phyloP scores from a whole-genome alignment of 2,888 invertebrate genomes.

The Mesorhabditis spiculigera region DNA sequence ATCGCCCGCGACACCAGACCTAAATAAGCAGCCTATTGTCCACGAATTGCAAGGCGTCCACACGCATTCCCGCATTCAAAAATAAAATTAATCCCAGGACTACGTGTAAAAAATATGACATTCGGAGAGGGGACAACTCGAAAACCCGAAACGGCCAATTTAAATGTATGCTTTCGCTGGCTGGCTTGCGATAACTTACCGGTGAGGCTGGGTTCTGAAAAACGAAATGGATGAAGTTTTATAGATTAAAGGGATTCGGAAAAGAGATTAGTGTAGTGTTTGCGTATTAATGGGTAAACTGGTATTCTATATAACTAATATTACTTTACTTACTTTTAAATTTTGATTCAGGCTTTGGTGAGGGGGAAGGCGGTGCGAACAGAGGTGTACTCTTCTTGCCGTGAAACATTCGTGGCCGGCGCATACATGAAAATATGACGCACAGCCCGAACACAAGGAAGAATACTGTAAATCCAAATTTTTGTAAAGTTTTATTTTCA shows the following conservation, averaged over 20 bases:
- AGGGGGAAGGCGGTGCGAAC: background rate
- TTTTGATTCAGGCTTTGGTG: background rate
- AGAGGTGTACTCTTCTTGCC: background rate
- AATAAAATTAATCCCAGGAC: background rate
- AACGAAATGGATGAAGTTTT: background rate
- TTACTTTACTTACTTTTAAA: background rate
- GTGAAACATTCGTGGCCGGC: constrained; percentile 36
- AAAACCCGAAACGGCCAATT: background rate
- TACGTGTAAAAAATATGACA: background rate
- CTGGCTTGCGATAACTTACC: background rate
- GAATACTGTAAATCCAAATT: constrained; percentile 35
- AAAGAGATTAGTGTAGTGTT: no score
- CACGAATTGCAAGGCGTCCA: background rate
- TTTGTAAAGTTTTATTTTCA: background rate
- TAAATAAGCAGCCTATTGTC: no score
- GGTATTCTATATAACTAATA: no score
- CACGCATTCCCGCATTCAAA: background rate
- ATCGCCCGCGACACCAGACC: constrained; percentile 2
- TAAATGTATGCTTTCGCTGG: background rate
- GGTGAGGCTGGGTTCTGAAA: background rate
- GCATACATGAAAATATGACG: constrained; percentile 49
- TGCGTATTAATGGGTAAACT: no score
- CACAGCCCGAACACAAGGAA: constrained; percentile 50
- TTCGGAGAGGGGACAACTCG: background rate
- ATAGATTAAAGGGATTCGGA: background rate